Evolutionary conservation across 2,888 invertebrate species (phyloP).

Genomic region (Eulithis prunata): DNA sequence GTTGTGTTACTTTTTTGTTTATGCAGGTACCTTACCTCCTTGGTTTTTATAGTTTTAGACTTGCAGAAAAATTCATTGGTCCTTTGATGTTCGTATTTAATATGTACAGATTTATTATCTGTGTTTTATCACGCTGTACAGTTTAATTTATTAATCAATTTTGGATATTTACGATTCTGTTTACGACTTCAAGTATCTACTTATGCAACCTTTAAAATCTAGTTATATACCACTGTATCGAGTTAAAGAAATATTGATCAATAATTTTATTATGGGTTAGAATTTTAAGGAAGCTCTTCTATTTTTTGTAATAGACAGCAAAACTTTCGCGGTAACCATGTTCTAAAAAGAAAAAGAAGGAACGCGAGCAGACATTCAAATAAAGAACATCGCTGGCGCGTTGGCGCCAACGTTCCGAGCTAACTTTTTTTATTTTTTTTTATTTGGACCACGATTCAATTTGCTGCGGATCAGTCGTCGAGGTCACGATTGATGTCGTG

Average conservation of each 20-base stretch:
- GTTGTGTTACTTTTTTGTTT: background rate
- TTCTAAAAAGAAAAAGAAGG: slow-evolving; percentile 51
- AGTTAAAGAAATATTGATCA: no score
- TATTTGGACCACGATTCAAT: slow-evolving; percentile 72
- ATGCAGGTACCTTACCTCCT: no score
- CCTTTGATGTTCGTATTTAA: no score
- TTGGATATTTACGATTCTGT: no score
- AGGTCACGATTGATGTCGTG: slow-evolving; percentile 64
- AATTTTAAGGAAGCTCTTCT: slow-evolving; percentile 10
- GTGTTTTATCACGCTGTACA: no score
- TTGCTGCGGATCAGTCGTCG: slow-evolving; percentile 69
- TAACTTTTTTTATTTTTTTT: slow-evolving; percentile 74
- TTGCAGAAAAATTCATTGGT: no score
- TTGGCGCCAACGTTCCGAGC: slow-evolving; percentile 80
- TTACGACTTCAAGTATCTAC: no score
- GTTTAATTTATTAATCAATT: no score
- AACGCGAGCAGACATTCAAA: slow-evolving; percentile 69
- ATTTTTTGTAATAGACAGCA: slow-evolving; percentile 38
- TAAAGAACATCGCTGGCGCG: slow-evolving; percentile 76
- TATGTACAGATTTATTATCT: no score
- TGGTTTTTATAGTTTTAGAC: no score
- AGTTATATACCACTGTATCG: no score
- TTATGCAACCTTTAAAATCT: no score
- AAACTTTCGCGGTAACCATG: slow-evolving; percentile 52
- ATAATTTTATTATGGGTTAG: background rate